Evolutionary conservation across 2,113 vertebrate species (phyloP).

Genomic region (Gopherus flavomarginatus): DNA sequence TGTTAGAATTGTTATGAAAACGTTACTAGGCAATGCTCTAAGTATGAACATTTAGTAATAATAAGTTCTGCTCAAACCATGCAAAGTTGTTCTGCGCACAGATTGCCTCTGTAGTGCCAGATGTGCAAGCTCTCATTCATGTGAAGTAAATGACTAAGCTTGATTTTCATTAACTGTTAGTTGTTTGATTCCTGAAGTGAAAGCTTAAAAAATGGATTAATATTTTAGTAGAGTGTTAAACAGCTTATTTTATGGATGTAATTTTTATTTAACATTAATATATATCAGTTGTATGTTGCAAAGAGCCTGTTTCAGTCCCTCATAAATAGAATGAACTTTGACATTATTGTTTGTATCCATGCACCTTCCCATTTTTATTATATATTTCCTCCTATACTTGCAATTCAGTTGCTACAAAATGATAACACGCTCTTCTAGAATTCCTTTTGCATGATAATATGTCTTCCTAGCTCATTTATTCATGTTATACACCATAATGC

Average conservation of each 20-base stretch:
- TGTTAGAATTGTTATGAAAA: constrained; percentile 2
- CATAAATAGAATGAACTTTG: neutral
- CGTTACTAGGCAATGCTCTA: neutral
- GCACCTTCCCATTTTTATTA: neutral
- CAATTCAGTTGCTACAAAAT: constrained; percentile 3
- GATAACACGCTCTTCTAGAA: neutral
- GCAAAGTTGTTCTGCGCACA: neutral
- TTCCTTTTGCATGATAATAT: neutral
- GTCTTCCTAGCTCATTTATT: neutral
- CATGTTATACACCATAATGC: neutral
- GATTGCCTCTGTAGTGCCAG: neutral
- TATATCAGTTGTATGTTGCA: neutral
- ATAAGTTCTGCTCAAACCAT: neutral
- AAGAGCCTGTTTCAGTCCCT: neutral
- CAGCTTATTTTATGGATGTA: neutral
- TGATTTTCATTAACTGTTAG: neutral
- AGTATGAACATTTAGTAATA: neutral
- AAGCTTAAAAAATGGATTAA: neutral
- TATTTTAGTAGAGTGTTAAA: neutral
- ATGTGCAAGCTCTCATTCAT: neutral
- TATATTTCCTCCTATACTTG: neutral
- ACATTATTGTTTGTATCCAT: neutral
- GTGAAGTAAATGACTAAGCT: neutral
- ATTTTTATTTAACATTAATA: neutral
- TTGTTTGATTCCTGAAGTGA: neutral